phyloP scores from a whole-genome alignment of 2,113 vertebrate genomes.

The Chamaea fasciata region DNA sequence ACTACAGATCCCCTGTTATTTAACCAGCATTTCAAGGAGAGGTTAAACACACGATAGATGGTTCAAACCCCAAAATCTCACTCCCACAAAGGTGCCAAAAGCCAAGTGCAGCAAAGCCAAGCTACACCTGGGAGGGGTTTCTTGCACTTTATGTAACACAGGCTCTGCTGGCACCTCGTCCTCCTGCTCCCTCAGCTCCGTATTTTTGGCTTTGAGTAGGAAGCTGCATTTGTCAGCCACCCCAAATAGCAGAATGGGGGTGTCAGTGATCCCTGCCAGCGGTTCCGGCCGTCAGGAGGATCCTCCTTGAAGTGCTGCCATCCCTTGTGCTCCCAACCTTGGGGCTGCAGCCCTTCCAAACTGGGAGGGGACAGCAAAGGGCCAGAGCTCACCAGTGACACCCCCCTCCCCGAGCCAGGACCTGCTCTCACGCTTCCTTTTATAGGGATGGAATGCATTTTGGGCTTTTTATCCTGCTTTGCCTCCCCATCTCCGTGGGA shows the following conservation, averaged over 20 bases:
- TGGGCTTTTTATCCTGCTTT: neutral
- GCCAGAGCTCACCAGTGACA: neutral
- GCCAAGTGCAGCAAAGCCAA: neutral
- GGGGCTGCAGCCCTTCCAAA: neutral
- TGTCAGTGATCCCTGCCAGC: neutral
- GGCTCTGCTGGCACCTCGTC: neutral
- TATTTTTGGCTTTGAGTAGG: constrained; percentile 70
- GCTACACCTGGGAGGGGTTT: neutral
- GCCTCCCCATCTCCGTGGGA: neutral
- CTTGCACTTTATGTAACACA: constrained; percentile 7
- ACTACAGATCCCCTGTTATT: neutral
- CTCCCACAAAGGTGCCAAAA: neutral
- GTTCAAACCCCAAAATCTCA: neutral
- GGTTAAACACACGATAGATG: rapidly evolving
- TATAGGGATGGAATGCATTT: constrained; percentile 63
- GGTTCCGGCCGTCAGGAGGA: constrained; percentile 32
- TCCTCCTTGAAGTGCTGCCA: constrained; percentile 14
- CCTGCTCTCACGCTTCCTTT: constrained; percentile 14
- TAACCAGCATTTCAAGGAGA: neutral
- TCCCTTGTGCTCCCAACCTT: neutral
- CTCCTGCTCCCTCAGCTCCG: constrained; percentile 26
- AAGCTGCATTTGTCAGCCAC: constrained; percentile 57
- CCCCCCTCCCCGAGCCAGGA: neutral
- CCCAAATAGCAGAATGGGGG: constrained; percentile 69
- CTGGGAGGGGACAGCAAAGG: neutral